These are phyloP conservation scores for Pseudobourletiella spinata DNA, from an alignment of 1,140 invertebrate genomes.

Conservation along the genomic window DNA sequence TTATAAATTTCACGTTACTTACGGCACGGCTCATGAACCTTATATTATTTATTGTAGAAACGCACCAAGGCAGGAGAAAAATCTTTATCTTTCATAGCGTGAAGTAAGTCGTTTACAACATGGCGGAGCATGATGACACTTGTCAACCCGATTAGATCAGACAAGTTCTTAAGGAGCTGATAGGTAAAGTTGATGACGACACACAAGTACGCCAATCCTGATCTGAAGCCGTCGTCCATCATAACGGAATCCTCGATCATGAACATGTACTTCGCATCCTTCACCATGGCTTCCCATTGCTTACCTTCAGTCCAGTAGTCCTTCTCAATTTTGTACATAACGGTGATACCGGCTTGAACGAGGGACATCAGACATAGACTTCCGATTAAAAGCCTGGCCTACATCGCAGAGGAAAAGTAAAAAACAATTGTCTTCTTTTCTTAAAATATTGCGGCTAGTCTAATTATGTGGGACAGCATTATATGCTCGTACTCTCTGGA, in stretches of 20 bases:
- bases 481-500: not conserved
- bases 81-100: not conserved
- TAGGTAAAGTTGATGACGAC: no score
- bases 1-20: no score
- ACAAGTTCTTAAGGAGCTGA: not conserved
- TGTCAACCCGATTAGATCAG: not conserved
- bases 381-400: not conserved
- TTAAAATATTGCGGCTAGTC: not conserved
- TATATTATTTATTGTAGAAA: no score
- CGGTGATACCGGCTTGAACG: not conserved
- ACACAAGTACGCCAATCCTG: no score
- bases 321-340: not conserved
- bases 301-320: not conserved
- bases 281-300: not conserved
- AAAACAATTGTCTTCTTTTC: not conserved
- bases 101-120: not conserved
- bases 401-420: not conserved
- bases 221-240: no score
- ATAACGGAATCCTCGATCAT: not conserved
- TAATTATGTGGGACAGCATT: not conserved
- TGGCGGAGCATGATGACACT: not conserved
- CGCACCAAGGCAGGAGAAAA: not conserved
- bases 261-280: slow-evolving; percentile 4
- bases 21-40: no score
- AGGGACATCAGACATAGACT: not conserved